phyloP scores from a whole-genome alignment of 2,888 invertebrate species.

The Drosophila mayaguana region DNA sequence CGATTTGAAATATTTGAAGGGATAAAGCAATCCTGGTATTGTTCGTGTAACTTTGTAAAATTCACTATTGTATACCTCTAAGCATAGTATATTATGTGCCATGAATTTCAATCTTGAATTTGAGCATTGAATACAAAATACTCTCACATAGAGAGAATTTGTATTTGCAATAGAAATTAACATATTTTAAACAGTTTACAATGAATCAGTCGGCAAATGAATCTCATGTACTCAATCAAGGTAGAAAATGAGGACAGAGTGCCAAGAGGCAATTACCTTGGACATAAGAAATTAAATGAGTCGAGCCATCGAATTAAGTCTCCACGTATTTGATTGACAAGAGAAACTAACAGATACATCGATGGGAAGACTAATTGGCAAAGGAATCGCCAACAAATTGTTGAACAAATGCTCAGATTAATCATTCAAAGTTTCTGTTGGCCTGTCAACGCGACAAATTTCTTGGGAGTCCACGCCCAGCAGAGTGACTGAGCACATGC shows the following conservation, averaged over 20 bases:
- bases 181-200: not conserved
- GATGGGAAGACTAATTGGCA: slow-evolving; percentile 24
- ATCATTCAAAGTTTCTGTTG: slow-evolving; percentile 51
- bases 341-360: slow-evolving; percentile 5
- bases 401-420: slow-evolving; percentile 58
- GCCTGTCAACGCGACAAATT: slow-evolving; percentile 52
- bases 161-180: too few species aligned
- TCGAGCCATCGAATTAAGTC: slow-evolving; percentile 49
- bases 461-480: slow-evolving; percentile 6
- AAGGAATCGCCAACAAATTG: slow-evolving; percentile 50
- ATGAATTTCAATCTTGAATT: too few species aligned
- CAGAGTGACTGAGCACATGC: slow-evolving; percentile 12
- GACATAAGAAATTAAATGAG: slow-evolving; percentile 24
- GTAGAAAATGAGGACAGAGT: not conserved
- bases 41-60: too few species aligned
- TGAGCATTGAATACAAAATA: too few species aligned
- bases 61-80: too few species aligned
- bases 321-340: slow-evolving; percentile 10
- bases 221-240: slow-evolving; percentile 32
- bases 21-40: too few species aligned
- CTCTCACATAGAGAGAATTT: too few species aligned
- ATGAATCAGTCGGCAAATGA: not conserved
- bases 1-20: too few species aligned
- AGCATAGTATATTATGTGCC: too few species aligned
- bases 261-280: not conserved